Conservation (phyloP, 2,797 vertebrate genomes). For the Alca torda region DNA sequence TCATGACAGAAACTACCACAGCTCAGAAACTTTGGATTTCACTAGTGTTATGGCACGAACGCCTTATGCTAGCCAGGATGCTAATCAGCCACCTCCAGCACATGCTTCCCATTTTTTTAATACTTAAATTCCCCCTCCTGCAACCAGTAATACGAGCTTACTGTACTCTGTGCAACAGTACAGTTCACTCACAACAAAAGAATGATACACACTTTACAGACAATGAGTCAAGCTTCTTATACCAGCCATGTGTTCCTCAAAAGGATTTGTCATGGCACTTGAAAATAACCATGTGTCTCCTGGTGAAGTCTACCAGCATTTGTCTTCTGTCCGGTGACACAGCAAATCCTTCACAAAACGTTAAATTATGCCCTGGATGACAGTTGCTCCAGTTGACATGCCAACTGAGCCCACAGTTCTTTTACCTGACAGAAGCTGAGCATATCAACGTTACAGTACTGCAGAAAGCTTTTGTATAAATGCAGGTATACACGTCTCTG, state of each 20-base stretch:
- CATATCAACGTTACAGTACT: neutral
- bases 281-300: neutral
- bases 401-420: neutral
- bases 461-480: neutral
- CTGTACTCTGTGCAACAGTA: neutral
- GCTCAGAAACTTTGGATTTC: neutral
- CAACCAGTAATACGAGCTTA: neutral
- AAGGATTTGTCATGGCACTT: neutral
- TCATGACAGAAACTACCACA: neutral
- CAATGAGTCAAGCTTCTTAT: neutral
- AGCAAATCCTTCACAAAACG: slow-evolving; percentile 20
- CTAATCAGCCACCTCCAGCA: neutral
- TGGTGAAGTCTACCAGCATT: neutral
- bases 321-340: slow-evolving; percentile 10
- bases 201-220: neutral
- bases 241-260: neutral
- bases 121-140: neutral
- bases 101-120: slow-evolving; percentile 18
- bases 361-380: neutral
- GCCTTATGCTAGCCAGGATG: neutral
- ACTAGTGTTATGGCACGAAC: neutral
- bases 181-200: neutral
- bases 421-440: neutral
- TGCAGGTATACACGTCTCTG: accelerated
- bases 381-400: neutral